Evolutionary conservation across 2,888 invertebrate species (phyloP).

Genomic region (Lepeophtheirus nordmannii): DNA sequence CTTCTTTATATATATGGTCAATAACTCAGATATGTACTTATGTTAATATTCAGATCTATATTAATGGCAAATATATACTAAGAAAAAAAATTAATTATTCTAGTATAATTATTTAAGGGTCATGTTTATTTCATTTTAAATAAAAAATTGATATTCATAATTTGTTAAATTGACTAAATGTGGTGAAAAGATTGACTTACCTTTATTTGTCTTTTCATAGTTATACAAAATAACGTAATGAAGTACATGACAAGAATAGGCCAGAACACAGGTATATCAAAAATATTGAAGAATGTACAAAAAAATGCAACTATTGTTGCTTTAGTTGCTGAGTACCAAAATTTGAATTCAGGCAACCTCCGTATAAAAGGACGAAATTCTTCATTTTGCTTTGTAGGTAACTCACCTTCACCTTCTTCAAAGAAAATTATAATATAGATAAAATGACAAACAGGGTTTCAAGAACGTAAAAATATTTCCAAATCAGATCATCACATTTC

Average conservation of each 20-base stretch:
- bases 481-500: too few relatives aligned
- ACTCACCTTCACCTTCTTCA: slow-evolving; percentile 68
- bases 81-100: too few relatives aligned
- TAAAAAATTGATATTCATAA: too few relatives aligned
- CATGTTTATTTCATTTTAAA: too few relatives aligned
- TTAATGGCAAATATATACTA: too few relatives aligned
- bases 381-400: slow-evolving; percentile 86
- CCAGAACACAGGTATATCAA: slow-evolving; percentile 99
- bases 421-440: slow-evolving; percentile 25
- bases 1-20: too few relatives aligned
- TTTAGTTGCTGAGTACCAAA: slow-evolving; percentile 93
- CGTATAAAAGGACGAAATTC: slow-evolving; percentile 95
- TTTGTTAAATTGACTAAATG: too few relatives aligned
- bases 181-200: slow-evolving; percentile 21
- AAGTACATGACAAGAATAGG: slow-evolving; percentile 99
- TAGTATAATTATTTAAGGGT: too few relatives aligned
- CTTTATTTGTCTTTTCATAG: slow-evolving; percentile 97
- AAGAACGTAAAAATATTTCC: too few relatives aligned
- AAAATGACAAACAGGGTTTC: too few relatives aligned
- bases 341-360: slow-evolving; percentile 96
- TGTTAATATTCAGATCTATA: too few relatives aligned
- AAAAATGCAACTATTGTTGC: slow-evolving; percentile 73
- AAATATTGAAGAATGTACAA: slow-evolving; percentile 79
- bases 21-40: too few relatives aligned
- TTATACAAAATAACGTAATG: slow-evolving; percentile 91